Evolutionary conservation across 2,797 vertebrate genomes (phyloP), one percentile per base, ranked within the genome.

Genomic region (Gambusia yucatana): DNA sequence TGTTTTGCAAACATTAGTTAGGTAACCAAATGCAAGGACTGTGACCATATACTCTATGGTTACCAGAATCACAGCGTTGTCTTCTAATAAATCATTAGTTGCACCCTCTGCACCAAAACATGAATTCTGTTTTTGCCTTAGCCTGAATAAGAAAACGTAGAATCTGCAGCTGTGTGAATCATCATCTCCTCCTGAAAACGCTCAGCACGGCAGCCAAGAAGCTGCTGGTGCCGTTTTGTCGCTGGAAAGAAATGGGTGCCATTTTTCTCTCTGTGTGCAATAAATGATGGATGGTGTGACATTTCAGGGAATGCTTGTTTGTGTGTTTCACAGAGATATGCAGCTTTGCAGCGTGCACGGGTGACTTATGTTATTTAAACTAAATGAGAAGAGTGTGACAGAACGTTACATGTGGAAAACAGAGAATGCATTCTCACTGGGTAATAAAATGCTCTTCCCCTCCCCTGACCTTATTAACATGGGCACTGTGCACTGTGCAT

Each of bases 261-360:
- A 1, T 48, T 73, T 59, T 84, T 82, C 84, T 82, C 81, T 81
- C 70, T 39, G 0, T 75, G 76, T 82, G 87, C 87, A 89, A 90
- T 76, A 82, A 46, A 86, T 93, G 94, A 95, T 92, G 87, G 91
- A 94, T 93, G 82, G 72, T 50, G 30, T 93, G 91, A 92, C 90
- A 92, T 94, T 93, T 94, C 20, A 3, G 6, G 80, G 77, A 81
- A n/a, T 52, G 86, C 83, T 90, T 83, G 88, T 87, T 87, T 81
- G 86, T 81, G 69, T 85, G 84, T 88, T 88, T 81, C 83, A 14
- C 82, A 44, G 80, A 52, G 44, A 84, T 84, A 47, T 55, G 76
- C 82, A 36, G 85, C 80, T 47, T n/a, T 25, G 16, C 75, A 28
- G 82, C 67, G 16, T 78, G 80, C 76, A 75, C 65, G 80, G 75